Evolutionary conservation across 2,113 vertebrate species (phyloP), one percentile per base, ranked within the genome.

Genomic region (Ahaetulla prasina): DNA sequence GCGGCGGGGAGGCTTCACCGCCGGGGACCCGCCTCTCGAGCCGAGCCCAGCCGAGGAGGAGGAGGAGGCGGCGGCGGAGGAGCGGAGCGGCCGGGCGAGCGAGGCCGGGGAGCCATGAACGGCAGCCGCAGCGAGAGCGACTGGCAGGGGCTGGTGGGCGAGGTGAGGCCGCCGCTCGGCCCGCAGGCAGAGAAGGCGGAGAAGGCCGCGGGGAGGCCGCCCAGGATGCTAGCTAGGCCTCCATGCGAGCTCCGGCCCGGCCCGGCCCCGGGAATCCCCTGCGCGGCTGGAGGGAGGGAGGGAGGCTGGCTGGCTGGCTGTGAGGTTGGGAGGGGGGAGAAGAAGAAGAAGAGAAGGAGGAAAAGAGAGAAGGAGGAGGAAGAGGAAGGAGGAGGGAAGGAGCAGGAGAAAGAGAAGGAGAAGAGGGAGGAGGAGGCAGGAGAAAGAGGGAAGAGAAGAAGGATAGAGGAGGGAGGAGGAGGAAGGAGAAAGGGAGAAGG

Each of bases 111-210:
- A 74, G 94, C 95, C 95, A 99, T 99, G 99, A 97, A 98, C 93
- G 95, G 96, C 94, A 96, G 96, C 85, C 97, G 98, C 91, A 98
- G 96, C 94, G 99, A 99, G 96, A 98, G 97, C 95, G 99, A 99
- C 96, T 99, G 98, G 98, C 99, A 99, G 97, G 98, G 98, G 87
- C 96, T 99, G 96, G 96, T 98, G 92, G 98, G 96, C 95, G 99
- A 99, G 98, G 99, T 99, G 98, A 99, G 98, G 94, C 86, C 68
- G 45, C 84, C 11, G 92, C n/a, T n/a, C n/a, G n/a, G n/a, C n/a
- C n/a, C n/a, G n/a, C n/a, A n/a, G n/a, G 91, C 53, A 39, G 30
- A 5, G 1, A 0, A 12, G 30, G 43, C 1, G 8, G 43, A 23
- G 12, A 22, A 22, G 39, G 80, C 55, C 6, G 22, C 0, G 8